Conservation (phyloP, 1,140 invertebrate species). For the Sycophila sp. region DNA sequence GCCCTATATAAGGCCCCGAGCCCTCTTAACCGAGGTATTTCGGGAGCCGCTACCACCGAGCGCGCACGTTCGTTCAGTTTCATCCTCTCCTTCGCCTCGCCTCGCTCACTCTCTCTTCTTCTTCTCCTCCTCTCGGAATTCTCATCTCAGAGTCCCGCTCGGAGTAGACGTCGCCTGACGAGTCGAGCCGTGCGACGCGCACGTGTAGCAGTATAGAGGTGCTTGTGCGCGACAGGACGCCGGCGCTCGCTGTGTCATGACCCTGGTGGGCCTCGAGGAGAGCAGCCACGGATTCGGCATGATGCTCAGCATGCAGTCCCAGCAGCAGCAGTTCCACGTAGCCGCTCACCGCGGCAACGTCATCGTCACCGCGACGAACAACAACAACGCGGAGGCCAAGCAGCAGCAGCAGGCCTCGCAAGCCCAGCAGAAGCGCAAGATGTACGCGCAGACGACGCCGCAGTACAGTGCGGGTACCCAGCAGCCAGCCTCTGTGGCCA, state of each 20-base stretch:
- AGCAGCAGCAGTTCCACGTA: constrained; percentile 55
- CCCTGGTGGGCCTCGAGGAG: constrained; percentile 56
- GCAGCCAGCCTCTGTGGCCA: constrained; percentile 85
- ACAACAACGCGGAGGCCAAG: constrained; percentile 28
- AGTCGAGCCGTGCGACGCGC: not conserved
- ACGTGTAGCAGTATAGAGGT: not conserved
- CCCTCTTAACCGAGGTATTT: constrained; percentile 62
- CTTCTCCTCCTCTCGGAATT: not conserved
- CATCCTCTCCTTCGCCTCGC: constrained; percentile 13
- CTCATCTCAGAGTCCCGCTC: not conserved
- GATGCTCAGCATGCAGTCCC: constrained; percentile 60
- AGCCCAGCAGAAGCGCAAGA: constrained; percentile 49
- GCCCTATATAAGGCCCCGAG: constrained; percentile 64
- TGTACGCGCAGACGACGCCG: constrained; percentile 57
- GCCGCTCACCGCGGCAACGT: constrained; percentile 57
- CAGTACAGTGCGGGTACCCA: constrained; percentile 55
- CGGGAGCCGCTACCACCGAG: constrained; percentile 60
- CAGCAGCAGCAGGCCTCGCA: constrained; percentile 40
- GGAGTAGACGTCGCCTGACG: not conserved
- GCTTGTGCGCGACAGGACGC: too few species aligned
- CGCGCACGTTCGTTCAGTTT: constrained; percentile 21
- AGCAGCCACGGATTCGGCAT: constrained; percentile 49
- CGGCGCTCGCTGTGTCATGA: constrained; percentile 60
- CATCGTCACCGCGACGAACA: constrained; percentile 47
- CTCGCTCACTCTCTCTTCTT: constrained; percentile 19